Conservation (phyloP, 2,113 vertebrate species). For the Rutilus rutilus region DNA sequence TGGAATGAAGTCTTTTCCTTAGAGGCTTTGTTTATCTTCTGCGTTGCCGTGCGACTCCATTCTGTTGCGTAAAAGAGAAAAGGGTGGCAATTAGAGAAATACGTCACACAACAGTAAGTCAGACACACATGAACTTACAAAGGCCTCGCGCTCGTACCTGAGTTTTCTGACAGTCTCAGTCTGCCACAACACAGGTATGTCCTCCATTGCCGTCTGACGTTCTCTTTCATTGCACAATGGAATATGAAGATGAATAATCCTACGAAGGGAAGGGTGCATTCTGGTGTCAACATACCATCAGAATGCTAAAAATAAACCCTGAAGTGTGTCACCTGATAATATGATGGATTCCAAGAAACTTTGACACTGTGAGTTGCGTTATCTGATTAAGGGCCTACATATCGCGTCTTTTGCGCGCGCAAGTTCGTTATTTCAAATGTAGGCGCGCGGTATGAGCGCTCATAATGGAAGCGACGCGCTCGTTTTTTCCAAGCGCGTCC, state of each 20-base stretch:
- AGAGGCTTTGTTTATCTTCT: conserved; percentile 66
- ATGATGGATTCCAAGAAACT: neutral
- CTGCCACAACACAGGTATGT: conserved; percentile 91
- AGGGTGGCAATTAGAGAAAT: neutral
- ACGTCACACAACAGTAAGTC: neutral
- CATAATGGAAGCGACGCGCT: no score
- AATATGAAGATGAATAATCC: conserved; percentile 98
- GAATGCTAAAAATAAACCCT: conserved; percentile 2
- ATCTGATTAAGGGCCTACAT: no score
- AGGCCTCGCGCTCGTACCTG: conserved; percentile 76
- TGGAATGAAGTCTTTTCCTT: conserved; percentile 58
- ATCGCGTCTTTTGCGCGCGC: no score
- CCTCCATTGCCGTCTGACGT: conserved; percentile 92
- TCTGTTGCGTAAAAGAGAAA: conserved; percentile 61
- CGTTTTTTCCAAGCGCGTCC: no score
- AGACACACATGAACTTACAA: neutral
- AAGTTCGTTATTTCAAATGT: no score
- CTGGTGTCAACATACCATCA: neutral
- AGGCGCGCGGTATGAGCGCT: no score
- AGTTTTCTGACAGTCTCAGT: conserved; percentile 88
- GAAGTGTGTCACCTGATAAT: neutral
- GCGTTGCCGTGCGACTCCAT: conserved; percentile 79
- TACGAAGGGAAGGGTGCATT: conserved; percentile 61
- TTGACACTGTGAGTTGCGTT: neutral
- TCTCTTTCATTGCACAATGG: conserved; percentile 92